A percentile compares a stretch with the other conserved stretches of the same genome.
Evolutionary conservation across 2,113 vertebrate species (phyloP).

Genomic region (Platanista minor): DNA sequence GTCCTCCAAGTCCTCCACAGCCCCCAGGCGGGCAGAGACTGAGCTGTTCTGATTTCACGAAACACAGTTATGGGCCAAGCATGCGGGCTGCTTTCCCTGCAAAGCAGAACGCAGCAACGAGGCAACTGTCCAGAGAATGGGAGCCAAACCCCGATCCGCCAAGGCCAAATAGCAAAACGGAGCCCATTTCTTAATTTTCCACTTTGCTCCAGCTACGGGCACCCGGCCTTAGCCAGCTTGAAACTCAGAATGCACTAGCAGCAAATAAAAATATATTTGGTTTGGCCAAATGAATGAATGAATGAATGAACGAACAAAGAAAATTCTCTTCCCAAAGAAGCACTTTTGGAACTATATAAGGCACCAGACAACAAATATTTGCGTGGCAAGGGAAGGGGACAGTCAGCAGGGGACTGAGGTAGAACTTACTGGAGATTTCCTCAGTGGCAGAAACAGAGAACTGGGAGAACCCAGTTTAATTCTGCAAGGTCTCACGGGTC

Average conservation of each 20-base stretch:
- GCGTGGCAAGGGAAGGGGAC: neutral
- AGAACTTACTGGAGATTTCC: neutral
- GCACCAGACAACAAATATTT: conserved; percentile 1
- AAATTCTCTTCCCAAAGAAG: conserved; percentile 9
- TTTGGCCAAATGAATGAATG: conserved; percentile 6
- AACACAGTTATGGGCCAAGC: neutral
- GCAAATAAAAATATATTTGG: conserved; percentile 13
- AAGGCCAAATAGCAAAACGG: conserved; percentile 40
- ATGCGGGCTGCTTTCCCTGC: neutral
- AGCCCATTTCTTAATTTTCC: conserved; percentile 46
- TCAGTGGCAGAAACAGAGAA: conserved; percentile 2
- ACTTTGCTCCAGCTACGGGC: conserved; percentile 28
- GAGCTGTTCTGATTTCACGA: neutral
- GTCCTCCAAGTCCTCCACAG: neutral
- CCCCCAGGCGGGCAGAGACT: neutral
- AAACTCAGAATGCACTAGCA: neutral
- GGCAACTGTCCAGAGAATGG: neutral
- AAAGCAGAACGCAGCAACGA: conserved; percentile 26
- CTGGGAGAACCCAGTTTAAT: neutral
- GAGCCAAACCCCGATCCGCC: conserved; percentile 39
- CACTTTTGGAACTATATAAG: neutral
- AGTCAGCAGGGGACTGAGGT: neutral
- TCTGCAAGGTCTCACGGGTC: neutral
- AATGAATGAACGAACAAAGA: neutral
- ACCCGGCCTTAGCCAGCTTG: conserved; percentile 24